phyloP scores from a whole-genome alignment of 2,888 invertebrate species.

The Hirtodrosophila histrioides region DNA sequence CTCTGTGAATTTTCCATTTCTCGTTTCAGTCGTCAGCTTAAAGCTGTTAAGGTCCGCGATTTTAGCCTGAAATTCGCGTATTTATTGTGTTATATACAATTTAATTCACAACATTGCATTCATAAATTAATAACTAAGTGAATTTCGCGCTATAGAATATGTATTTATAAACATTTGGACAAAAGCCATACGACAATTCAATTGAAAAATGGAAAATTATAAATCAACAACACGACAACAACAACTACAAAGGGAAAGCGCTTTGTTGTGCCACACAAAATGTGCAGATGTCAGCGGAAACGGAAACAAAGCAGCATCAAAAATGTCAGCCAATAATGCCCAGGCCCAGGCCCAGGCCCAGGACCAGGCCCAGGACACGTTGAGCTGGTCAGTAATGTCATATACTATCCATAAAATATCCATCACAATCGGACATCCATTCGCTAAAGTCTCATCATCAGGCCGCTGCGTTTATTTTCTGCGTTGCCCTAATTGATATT shows the following conservation, averaged over 20 bases:
- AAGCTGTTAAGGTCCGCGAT: slow-evolving; percentile 13
- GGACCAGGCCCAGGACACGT: too few relatives aligned
- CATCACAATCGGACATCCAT: slow-evolving; percentile 34
- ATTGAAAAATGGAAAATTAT: slow-evolving; percentile 31
- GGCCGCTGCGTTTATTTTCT: neutral
- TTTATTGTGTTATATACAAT: slow-evolving; percentile 20
- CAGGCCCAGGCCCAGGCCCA: too few relatives aligned
- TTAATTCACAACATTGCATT: slow-evolving; percentile 5
- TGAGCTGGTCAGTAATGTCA: slow-evolving; percentile 38
- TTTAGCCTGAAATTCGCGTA: slow-evolving; percentile 17
- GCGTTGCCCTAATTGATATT: slow-evolving; percentile 35
- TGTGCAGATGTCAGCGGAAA: slow-evolving; percentile 65
- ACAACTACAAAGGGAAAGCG: slow-evolving; percentile 16
- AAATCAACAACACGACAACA: slow-evolving; percentile 24
- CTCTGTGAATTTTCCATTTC: neutral
- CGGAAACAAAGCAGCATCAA: slow-evolving; percentile 70
- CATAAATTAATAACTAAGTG: slow-evolving; percentile 48
- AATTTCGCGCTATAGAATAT: slow-evolving; percentile 34
- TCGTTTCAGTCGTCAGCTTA: slow-evolving; percentile 18
- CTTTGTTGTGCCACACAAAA: too few relatives aligned
- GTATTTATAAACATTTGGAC: slow-evolving; percentile 16
- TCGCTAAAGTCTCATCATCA: slow-evolving; percentile 9
- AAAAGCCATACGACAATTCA: slow-evolving; percentile 40
- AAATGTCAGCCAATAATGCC: slow-evolving; percentile 49
- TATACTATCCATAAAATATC: slow-evolving; percentile 50